Base-by-base conservation (phyloP, 2,797 vertebrate species). In the Perodicticus potto region DNA sequence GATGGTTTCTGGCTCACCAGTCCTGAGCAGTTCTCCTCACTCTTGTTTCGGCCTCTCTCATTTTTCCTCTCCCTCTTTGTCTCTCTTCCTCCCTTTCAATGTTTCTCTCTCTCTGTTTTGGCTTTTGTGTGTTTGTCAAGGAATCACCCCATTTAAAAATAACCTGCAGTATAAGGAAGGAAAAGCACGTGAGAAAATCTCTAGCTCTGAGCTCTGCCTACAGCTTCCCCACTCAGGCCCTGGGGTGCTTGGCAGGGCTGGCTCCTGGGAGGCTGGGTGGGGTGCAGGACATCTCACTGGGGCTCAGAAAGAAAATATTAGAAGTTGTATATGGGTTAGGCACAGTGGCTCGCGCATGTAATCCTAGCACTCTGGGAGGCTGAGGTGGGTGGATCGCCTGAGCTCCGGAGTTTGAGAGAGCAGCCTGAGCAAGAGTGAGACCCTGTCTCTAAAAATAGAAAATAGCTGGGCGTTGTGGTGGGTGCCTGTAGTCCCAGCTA, bases 121-220 rank as follows among this genome's bases (percentile, higher is more conserved):
- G 73, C 43, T 65, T 91, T 83, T 69, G 74, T 67, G 45, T 59
- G 16, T 95, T 82, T 92, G 67, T 82, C 59, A 80, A 43, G 45
- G 43, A 78, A 84, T 59, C 22, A 8, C 55, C 53, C 20, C 23
- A 4, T 82, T 94, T 70, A 77, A 87, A 95, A 93, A 81, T 83
- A 84, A 43, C 81, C 40, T 25, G n/a, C 45, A 63, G 55, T n/a
- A 43, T 17, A 88, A 78, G 90, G 95, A 77, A 97, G 92, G 63
- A 76, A 80, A 92, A 83, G 12, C 37, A 20, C 0, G 0, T 29
- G 89, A 89, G 93, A 25, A 69, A 57, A 32, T 14, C 63, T 77
- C 43, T 45, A 34, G 67, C 2, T 73, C 53, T 0, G 12, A 1
- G 1, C 63, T 22, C 27, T 69, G 67, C 11, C 7, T 9, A 4